Percentiles rank a stretch among this genome's conserved stretches.
Evolutionary conservation across 2,888 invertebrate species (phyloP).

Genomic region (Onchidella celtica): DNA sequence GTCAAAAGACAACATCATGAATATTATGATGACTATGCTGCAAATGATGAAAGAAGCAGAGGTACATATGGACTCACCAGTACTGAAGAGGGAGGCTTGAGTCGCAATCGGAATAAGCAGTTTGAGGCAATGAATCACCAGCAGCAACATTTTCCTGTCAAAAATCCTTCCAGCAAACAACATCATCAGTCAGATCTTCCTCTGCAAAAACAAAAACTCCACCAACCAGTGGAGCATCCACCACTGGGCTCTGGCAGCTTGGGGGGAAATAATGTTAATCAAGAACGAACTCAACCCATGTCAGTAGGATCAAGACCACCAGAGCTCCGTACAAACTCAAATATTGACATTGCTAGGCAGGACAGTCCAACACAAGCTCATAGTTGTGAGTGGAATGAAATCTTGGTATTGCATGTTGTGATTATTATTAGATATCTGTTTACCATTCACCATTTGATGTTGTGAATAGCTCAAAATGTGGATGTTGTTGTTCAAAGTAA

Average conservation of each 20-base stretch:
- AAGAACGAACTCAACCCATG: not conserved
- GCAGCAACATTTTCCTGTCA: constrained; percentile 56
- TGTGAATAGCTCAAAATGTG: not conserved
- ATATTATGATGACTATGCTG: constrained; percentile 53
- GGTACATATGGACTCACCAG: constrained; percentile 19
- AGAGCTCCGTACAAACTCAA: not conserved
- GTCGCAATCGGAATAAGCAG: constrained; percentile 68
- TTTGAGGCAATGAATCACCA: constrained; percentile 65
- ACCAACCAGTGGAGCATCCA: constrained; percentile 3
- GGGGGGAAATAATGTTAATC: not conserved
- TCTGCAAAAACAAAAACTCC: constrained; percentile 10
- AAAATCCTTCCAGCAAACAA: not conserved
- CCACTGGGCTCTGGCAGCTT: no score
- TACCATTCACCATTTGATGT: not conserved
- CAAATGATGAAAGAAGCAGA: constrained; percentile 51
- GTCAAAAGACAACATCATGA: constrained; percentile 37
- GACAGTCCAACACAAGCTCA: not conserved
- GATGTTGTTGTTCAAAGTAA: no score
- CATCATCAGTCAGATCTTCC: not conserved
- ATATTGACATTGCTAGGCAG: not conserved
- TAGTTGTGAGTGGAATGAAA: constrained; percentile 18
- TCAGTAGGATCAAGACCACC: not conserved
- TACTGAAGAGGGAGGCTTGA: constrained; percentile 37
- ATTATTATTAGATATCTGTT: not conserved
- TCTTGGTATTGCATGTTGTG: not conserved